Conservation (phyloP, 1,140 invertebrate species). For the Leptopilina clavipes region DNA sequence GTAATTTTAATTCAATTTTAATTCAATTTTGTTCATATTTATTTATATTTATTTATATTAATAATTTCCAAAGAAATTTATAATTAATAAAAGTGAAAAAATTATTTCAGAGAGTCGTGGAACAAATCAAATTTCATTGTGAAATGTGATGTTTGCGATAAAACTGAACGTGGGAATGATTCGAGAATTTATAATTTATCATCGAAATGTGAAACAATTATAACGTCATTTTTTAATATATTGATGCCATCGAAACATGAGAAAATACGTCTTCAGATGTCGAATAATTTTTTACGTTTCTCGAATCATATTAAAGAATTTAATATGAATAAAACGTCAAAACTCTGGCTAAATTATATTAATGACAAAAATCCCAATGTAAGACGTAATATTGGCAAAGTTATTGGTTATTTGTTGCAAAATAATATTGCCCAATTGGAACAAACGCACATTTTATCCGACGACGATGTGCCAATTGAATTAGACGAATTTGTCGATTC, state of each 20-base stretch:
- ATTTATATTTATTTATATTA: background rate
- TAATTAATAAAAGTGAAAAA: conserved; percentile 34
- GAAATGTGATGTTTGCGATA: conserved; percentile 64
- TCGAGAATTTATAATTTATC: conserved; percentile 48
- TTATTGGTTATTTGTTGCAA: conserved; percentile 62
- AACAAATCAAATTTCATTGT: conserved; percentile 57
- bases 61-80: too few species aligned
- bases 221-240: conserved; percentile 56
- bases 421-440: conserved; percentile 62
- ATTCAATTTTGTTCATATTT: conserved; percentile 23
- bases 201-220: conserved; percentile 51
- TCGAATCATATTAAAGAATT: conserved; percentile 72
- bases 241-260: conserved; percentile 53
- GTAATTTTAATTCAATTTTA: conserved; percentile 50
- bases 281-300: conserved; percentile 63
- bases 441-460: conserved; percentile 45
- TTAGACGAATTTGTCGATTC: conserved; percentile 74
- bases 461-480: conserved; percentile 61
- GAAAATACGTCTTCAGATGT: conserved; percentile 61
- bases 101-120: conserved; percentile 53
- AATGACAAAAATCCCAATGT: conserved; percentile 64
- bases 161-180: conserved; percentile 45
- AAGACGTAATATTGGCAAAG: conserved; percentile 62
- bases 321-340: conserved; percentile 63
- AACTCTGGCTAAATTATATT: conserved; percentile 68